Evolutionary conservation across 2,888 invertebrate species (phyloP), one percentile per base, ranked within the genome.

Genomic region (Drosophila demipolita): DNA sequence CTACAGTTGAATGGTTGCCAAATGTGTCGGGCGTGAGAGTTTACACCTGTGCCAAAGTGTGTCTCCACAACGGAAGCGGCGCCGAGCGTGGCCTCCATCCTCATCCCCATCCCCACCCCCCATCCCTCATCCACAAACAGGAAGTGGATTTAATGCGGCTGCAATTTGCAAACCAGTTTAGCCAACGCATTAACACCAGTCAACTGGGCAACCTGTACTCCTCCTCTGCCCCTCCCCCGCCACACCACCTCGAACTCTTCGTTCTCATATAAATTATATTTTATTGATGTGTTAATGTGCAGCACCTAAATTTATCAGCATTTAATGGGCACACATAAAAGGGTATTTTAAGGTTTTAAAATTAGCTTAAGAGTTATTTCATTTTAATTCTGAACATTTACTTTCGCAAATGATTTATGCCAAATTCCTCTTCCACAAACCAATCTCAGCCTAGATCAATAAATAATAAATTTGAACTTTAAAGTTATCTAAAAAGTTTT

Each of bases 1-100:
- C 72, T 66, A 71, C 85, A 89, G 82, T 87, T 90, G 83, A 87
- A 85, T 83, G 81, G 73, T 80, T 76, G 91, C 89, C 90, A 89
- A 90, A 86, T 85, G 79, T 84, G 87, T 76, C 78, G 73, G 80
- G 82, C 77, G 82, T 82, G 81, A 83, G 71, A 83, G 76, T 86
- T 84, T 73, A 84, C 84, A 84, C 84, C 84, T 84, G 88, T 73
- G 66, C 58, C 61, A 55, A 62, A 66, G 75, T 75, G 79, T 63
- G 64, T 66, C 66, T 57, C 76, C 74, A 61, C 81, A 73, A 42
- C 83, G 86, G 82, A 82, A 45, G 45, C 45, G 45, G 45, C 45
- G 45, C 23, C 20, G 15, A 86, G 81, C 75, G 63, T 17, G n/a
- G 3, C 49, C 49, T 17, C 12, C 49, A 26, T 26, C 17, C 49